Percentiles rank a stretch among this genome's conserved stretches.
Conservation (phyloP, 1,140 invertebrate genomes). For the Apis florea region DNA sequence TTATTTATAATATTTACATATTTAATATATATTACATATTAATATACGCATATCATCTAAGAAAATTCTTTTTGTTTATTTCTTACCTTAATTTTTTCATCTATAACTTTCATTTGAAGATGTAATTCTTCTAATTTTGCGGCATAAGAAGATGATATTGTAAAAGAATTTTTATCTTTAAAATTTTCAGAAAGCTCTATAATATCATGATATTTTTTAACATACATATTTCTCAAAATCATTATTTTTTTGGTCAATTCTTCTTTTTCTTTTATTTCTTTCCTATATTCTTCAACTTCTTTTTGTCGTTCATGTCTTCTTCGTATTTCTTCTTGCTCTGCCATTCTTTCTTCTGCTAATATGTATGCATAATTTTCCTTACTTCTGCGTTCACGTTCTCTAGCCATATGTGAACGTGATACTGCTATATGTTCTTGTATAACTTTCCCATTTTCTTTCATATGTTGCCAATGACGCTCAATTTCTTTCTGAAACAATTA, state of each 20-base stretch:
- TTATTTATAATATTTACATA: neutral
- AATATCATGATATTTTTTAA: conserved; percentile 73
- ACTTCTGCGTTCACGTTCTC: conserved; percentile 73
- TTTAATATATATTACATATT: neutral
- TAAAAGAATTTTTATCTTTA: conserved; percentile 70
- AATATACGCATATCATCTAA: neutral
- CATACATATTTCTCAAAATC: conserved; percentile 68
- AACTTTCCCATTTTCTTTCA: conserved; percentile 72
- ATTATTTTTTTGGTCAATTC: conserved; percentile 73
- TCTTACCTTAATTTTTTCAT: conserved; percentile 79
- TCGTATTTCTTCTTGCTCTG: conserved; percentile 70
- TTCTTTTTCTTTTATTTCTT: conserved; percentile 65
- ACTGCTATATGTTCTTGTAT: conserved; percentile 71
- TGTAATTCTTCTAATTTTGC: conserved; percentile 71
- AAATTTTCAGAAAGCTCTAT: conserved; percentile 68
- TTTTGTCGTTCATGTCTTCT: conserved; percentile 75
- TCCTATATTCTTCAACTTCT: conserved; percentile 67
- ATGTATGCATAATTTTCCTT: conserved; percentile 67
- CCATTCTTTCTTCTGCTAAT: conserved; percentile 72
- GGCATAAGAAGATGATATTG: conserved; percentile 63
- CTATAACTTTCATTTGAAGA: conserved; percentile 78
- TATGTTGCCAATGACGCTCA: conserved; percentile 69
- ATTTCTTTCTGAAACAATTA: conserved; percentile 64
- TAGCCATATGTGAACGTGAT: conserved; percentile 67
- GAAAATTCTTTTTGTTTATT: neutral